These are phyloP conservation scores for Ramphastos sulfuratus DNA, from an alignment of 2,113 vertebrate genomes.

Conservation along the genomic window DNA sequence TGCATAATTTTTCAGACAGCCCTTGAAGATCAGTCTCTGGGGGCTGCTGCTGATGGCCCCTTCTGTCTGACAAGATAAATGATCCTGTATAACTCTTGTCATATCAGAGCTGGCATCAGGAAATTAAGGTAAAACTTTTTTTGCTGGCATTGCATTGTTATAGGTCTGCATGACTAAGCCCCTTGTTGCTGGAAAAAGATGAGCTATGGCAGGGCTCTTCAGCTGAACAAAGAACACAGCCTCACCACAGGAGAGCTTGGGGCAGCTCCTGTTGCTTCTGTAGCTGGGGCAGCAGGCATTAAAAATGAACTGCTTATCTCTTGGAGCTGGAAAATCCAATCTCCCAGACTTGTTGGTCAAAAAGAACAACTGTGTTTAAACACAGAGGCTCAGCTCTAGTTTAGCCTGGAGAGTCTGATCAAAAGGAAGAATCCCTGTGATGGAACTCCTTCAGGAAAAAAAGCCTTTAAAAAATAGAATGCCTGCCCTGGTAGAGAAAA, in stretches of 20 bases:
- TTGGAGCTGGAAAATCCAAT: not conserved
- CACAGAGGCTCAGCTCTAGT: not conserved
- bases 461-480: not conserved
- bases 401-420: not conserved
- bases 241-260: not conserved
- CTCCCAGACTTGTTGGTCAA: not conserved
- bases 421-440: not conserved
- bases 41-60: not conserved
- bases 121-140: slow-evolving; percentile 58
- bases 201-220: not conserved
- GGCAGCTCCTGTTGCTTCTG: not conserved
- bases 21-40: slow-evolving; percentile 7
- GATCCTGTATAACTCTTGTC: slow-evolving; percentile 53
- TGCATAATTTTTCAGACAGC: slow-evolving; percentile 39
- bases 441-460: not conserved
- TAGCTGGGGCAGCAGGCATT: not conserved
- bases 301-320: not conserved
- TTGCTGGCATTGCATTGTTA: slow-evolving; percentile 41
- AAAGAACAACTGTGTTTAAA: not conserved
- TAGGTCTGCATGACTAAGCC: not conserved
- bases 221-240: not conserved
- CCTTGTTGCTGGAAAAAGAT: not conserved
- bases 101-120: slow-evolving; percentile 25
- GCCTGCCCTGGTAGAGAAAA: not conserved
- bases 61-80: slow-evolving; percentile 42